phyloP scores from a whole-genome alignment of 2,888 invertebrate species.

The Drosophila parthenogenetica region DNA sequence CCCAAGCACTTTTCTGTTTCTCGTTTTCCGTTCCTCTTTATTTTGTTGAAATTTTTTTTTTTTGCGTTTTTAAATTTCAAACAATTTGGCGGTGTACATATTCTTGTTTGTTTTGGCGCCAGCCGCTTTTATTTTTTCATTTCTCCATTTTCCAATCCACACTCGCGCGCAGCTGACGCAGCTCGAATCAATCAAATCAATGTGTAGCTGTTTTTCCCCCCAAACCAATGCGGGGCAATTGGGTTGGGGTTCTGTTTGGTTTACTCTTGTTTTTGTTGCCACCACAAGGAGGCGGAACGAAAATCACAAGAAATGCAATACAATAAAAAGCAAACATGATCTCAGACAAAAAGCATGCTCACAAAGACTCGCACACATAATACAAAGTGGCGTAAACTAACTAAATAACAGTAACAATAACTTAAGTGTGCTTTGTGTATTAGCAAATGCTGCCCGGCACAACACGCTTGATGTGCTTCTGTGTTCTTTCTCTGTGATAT shows the following conservation, averaged over 20 bases:
- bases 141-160: constrained; percentile 23
- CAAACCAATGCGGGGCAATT: constrained; percentile 17
- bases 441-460: constrained; percentile 42
- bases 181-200: constrained; percentile 79
- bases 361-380: constrained; percentile 32
- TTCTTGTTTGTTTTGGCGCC: constrained; percentile 63
- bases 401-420: constrained; percentile 81
- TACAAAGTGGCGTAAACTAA: constrained; percentile 78
- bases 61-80: constrained; percentile 57
- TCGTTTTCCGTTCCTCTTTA: constrained; percentile 6
- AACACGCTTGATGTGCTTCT: constrained; percentile 24
- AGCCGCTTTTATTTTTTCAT: constrained; percentile 42
- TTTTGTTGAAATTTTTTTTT: constrained; percentile 19
- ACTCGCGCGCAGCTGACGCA: constrained; percentile 72
- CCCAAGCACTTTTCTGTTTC: constrained; percentile 20
- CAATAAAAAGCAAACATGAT: constrained; percentile 73
- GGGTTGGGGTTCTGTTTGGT: constrained; percentile 3
- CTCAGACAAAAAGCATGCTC: constrained; percentile 66
- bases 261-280: constrained; percentile 5
- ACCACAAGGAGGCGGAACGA: constrained; percentile 28
- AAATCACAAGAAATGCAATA: constrained; percentile 70
- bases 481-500: constrained; percentile 44
- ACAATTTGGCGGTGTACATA: constrained; percentile 55
- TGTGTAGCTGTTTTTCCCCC: constrained; percentile 63
- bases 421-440: constrained; percentile 79